Percentiles rank a stretch among this genome's conserved stretches.
phyloP scores from a whole-genome alignment of 2,113 vertebrate species.

The Cygnus buccinator region DNA sequence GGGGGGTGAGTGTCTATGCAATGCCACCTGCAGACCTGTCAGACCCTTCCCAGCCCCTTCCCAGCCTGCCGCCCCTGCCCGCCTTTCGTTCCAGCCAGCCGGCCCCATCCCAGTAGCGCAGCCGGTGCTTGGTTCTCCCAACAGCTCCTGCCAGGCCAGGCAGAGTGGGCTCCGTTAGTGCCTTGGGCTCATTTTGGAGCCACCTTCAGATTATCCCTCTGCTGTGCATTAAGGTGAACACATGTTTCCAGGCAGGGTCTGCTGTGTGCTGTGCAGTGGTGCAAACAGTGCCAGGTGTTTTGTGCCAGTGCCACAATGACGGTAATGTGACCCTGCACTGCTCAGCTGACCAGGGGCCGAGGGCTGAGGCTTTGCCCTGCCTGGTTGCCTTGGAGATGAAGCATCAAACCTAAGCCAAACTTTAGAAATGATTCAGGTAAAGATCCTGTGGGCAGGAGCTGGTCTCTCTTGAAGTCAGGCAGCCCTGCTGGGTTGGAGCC shows the following conservation, averaged over 20 bases:
- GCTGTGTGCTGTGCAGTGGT: not conserved
- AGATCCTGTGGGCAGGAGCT: not conserved
- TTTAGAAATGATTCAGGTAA: not conserved
- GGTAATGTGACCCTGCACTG: not conserved
- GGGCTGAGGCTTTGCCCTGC: not conserved
- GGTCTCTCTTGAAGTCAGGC: not conserved
- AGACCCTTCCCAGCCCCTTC: too few species aligned
- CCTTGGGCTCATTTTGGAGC: not conserved
- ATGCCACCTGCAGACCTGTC: not conserved
- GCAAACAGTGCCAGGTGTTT: too few species aligned
- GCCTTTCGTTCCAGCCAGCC: not conserved
- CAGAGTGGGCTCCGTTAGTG: not conserved
- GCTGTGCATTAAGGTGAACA: accelerated
- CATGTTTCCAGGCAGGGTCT: not conserved
- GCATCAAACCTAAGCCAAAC: not conserved
- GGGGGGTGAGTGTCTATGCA: not conserved
- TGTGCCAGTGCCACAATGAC: too few species aligned
- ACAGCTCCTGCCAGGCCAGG: not conserved
- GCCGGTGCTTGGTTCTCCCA: not conserved
- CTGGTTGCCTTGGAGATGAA: not conserved
- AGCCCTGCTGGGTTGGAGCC: accelerated
- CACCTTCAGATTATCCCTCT: not conserved
- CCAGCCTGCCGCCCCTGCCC: not conserved
- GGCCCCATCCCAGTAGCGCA: not conserved
- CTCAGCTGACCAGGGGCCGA: not conserved